Base-by-base conservation (phyloP, 2,113 vertebrate species). In the Sinosuthora webbiana region DNA sequence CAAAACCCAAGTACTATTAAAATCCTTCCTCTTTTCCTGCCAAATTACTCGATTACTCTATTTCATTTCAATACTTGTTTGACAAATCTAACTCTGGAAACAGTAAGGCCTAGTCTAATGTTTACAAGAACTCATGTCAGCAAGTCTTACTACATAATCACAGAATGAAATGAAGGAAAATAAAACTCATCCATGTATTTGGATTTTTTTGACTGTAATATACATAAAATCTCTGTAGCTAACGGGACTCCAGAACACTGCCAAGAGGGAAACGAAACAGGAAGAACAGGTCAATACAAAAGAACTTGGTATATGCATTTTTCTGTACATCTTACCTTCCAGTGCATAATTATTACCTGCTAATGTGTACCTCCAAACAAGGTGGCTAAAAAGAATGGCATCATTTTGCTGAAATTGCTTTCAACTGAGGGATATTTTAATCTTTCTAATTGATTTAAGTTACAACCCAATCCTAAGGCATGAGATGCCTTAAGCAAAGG, bases 61-160 rank as follows among this genome's bases (percentile, higher is more conserved):
- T 31, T 96, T 57, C 49, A 85, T 80, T 94, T 92, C 60, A 93
- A 89, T 78, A 86, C 67, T 85, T 69, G 70, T 33, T 80, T 69
- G 75, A 93, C 81, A 95, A 88, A 82, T 35, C 35, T 57, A 83
- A 1, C 33, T 56, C 71, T 56, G 69, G 42, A 90, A 94, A 87
- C 41, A 68, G 15, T 47, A 64, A 64, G 27, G 39, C 42, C 63
- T 27, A 13, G 28, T 27, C 37, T 83, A 68, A 77, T 25, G 42
- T 78, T 93, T 83, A 68, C 37, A 81, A 87, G n/a, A 93, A 69
- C 7, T 87, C 67, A 41, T 62, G 87, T 71, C 67, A 75, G 42
- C 53, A 93, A 84, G 49, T 74, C 63, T 69, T 87, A 82, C 19
- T 65, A 56, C 33, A 42, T 19, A 62, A 90, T 49, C 11, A 1